Evolutionary conservation across 1,140 invertebrate genomes (phyloP), one percentile per base, ranked within the genome.

Genomic region (Semibalanus balanoides): DNA sequence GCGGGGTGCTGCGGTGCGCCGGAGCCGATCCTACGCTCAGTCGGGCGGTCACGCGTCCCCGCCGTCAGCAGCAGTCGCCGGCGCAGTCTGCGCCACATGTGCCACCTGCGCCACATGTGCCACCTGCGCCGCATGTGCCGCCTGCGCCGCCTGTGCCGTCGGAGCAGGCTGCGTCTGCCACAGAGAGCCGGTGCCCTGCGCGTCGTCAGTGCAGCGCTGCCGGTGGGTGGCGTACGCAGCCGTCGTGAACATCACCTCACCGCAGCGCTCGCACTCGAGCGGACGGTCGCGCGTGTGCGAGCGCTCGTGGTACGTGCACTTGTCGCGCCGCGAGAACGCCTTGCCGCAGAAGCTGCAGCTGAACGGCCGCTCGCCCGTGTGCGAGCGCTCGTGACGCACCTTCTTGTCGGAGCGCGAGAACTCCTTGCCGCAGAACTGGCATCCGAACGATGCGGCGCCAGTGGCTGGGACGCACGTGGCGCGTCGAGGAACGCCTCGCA

Each of bases 311-410:
- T 72, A 14, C 3, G 70, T 72, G 70, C 70, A 72, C 29, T 72
- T 72, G 70, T 72, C 70, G n/a, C 70, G 70, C 28, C 70, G 70
- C 28, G 70, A 72, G 70, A 72, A 72, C 29, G 70, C 29, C 70
- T 72, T 72, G 70, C 82, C 79, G 81, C 86, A 86, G 78, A 83
- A 82, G 27, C 79, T 76, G 80, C 86, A 87, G 40, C 81, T 81
- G 80, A 85, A 85, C 3, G 84, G 84, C 73, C 83, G 83, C 76
- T 85, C 83, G n/a, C 85, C 85, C 30, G 82, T 85, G 80, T 86
- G 85, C 9, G 77, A 83, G 81, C 78, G 82, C 81, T 77, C 77
- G 83, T 82, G 79, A 83, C 70, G 70, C 70, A 72, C 70, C 70
- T 72, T 72, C 70, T 72, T 72, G 70, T 72, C 70, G 70, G 11